Percentiles rank a stretch among this genome's conserved stretches.
Conservation (phyloP, 2,888 invertebrate species). For the Habroteleia sp. region DNA sequence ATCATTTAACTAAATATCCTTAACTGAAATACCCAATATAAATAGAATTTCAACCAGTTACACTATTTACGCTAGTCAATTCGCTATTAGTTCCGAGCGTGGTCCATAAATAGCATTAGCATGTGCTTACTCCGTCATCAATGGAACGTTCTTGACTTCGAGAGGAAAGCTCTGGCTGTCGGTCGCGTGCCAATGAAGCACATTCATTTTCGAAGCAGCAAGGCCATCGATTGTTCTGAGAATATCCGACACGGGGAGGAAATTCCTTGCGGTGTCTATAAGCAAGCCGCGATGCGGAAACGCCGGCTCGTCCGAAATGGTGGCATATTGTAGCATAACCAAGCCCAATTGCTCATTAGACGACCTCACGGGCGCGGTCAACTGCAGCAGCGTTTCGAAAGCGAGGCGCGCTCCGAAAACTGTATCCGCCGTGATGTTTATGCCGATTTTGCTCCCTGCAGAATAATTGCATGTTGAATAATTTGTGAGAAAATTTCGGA, state of each 20-base stretch:
- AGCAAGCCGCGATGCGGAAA: slow-evolving; percentile 93
- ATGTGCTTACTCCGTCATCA: slow-evolving; percentile 81
- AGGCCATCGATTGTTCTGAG: slow-evolving; percentile 90
- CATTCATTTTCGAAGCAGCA: slow-evolving; percentile 94
- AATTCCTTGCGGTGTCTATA: slow-evolving; percentile 95
- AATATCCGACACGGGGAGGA: slow-evolving; percentile 87
- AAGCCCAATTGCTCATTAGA: slow-evolving; percentile 82
- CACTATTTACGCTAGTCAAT: too few species aligned
- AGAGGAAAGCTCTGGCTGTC: slow-evolving; percentile 97
- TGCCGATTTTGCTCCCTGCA: slow-evolving; percentile 43
- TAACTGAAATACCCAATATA: too few species aligned
- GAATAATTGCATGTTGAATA: background rate
- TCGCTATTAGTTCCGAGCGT: too few species aligned
- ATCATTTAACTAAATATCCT: too few species aligned
- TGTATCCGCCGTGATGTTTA: slow-evolving; percentile 81
- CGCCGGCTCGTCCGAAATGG: slow-evolving; percentile 89
- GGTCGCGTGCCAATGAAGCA: slow-evolving; percentile 95
- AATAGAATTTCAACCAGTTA: too few species aligned
- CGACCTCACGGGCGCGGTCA: slow-evolving; percentile 81
- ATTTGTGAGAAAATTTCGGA: background rate
- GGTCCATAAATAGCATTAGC: background rate
- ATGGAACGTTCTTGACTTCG: slow-evolving; percentile 87
- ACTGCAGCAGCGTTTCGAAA: slow-evolving; percentile 88
- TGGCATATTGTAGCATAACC: slow-evolving; percentile 84
- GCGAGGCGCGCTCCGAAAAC: slow-evolving; percentile 89